These are phyloP conservation scores for Meteorus cinctellus DNA, from an alignment of 2,888 invertebrate genomes.

Conservation along the genomic window DNA sequence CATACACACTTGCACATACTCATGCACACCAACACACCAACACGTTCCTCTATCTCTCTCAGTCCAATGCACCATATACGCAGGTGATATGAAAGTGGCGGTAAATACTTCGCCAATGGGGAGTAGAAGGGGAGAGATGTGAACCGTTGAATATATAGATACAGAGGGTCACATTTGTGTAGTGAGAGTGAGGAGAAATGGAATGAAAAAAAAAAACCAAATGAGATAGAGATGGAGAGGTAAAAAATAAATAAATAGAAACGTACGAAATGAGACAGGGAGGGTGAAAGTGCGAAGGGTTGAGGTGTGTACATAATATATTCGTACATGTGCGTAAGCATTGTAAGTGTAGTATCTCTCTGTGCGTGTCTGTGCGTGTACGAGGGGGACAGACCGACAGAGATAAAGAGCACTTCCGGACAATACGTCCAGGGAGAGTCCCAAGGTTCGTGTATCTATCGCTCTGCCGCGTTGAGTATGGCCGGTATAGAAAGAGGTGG, in stretches of 20 bases:
- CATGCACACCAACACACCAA: slow-evolving; percentile 36
- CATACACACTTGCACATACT: slow-evolving; percentile 40
- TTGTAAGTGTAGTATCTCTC: slow-evolving; percentile 38
- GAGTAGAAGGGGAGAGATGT: slow-evolving; percentile 38
- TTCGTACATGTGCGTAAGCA: slow-evolving; percentile 47
- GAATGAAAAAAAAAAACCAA: neutral
- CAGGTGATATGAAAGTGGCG: slow-evolving; percentile 53
- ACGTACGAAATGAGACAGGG: slow-evolving; percentile 14
- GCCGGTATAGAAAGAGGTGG: slow-evolving; percentile 13
- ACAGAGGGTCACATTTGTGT: neutral
- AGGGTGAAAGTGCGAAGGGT: slow-evolving; percentile 32
- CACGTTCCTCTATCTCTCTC: slow-evolving; percentile 23
- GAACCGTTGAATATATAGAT: slow-evolving; percentile 28
- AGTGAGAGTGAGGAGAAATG: slow-evolving; percentile 29
- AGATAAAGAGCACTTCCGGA: slow-evolving; percentile 73
- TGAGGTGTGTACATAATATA: slow-evolving; percentile 6
- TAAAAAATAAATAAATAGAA: slow-evolving; percentile 15
- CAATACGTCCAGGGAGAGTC: slow-evolving; percentile 53
- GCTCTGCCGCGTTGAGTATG: slow-evolving; percentile 28
- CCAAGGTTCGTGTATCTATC: slow-evolving; percentile 50
- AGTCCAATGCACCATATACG: slow-evolving; percentile 45
- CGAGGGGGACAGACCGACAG: slow-evolving; percentile 70
- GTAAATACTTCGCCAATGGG: slow-evolving; percentile 17
- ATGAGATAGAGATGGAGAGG: slow-evolving; percentile 6
- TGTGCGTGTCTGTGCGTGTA: slow-evolving; percentile 32